phyloP scores from a whole-genome alignment of 2,888 invertebrate species.

The Druceiella hillmani region DNA sequence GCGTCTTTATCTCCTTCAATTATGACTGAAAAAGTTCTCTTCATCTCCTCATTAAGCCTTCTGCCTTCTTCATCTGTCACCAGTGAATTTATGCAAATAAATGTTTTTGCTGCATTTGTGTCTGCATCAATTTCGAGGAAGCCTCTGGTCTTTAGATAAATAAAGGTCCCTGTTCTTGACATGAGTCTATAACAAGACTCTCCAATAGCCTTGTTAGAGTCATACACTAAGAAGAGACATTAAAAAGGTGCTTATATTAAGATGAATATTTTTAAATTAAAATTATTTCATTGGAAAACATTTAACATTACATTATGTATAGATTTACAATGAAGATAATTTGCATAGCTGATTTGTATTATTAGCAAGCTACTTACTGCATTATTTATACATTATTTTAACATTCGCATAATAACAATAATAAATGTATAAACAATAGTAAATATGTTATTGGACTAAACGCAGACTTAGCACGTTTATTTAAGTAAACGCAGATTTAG shows the following conservation, averaged over 20 bases:
- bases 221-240: slow-evolving; percentile 57
- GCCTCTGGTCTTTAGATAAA: slow-evolving; percentile 67
- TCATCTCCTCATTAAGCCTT: slow-evolving; percentile 59
- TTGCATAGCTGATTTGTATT: no score
- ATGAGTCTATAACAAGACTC: slow-evolving; percentile 67
- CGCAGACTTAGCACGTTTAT: no score
- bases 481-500: no score
- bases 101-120: slow-evolving; percentile 63
- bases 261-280: slow-evolving; percentile 5
- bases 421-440: no score
- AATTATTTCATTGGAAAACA: no score
- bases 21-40: slow-evolving; percentile 56
- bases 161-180: slow-evolving; percentile 62
- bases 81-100: slow-evolving; percentile 67
- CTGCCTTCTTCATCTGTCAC: slow-evolving; percentile 61
- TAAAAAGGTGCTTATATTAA: slow-evolving; percentile 1
- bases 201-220: slow-evolving; percentile 62
- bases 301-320: no score
- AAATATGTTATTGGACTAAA: no score
- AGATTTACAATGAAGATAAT: no score
- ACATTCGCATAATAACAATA: no score
- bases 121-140: slow-evolving; percentile 64
- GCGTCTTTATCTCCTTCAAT: slow-evolving; percentile 34
- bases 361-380: no score
- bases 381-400: no score